A percentile compares a stretch with the other conserved stretches of the same genome.
These are phyloP conservation scores for Argynnis bischoffii DNA, from an alignment of 2,888 invertebrate genomes.

Conservation along the genomic window DNA sequence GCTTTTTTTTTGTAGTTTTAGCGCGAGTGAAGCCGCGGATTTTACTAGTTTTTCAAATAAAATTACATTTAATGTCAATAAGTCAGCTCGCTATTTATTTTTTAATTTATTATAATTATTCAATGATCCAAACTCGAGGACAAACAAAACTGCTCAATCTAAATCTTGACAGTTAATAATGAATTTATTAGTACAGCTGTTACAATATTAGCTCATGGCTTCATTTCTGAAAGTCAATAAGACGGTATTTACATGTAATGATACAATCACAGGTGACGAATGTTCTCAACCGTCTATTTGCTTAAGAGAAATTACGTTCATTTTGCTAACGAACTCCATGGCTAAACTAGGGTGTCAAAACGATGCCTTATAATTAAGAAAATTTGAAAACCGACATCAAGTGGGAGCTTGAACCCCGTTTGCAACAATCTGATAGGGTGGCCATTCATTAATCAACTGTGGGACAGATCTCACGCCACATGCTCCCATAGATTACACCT, in stretches of 20 bases:
- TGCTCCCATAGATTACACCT: slow-evolving; percentile 60
- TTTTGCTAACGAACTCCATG: slow-evolving; percentile 38
- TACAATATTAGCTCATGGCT: slow-evolving; percentile 7
- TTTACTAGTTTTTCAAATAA: too few relatives aligned
- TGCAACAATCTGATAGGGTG: slow-evolving; percentile 52
- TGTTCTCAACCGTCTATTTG: slow-evolving; percentile 13
- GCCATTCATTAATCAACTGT: slow-evolving; percentile 69
- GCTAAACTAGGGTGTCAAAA: slow-evolving; percentile 55
- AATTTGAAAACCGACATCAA: slow-evolving; percentile 72
- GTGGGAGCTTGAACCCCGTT: slow-evolving; percentile 46
- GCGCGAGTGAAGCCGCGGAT: too few relatives aligned
- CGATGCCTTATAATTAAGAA: slow-evolving; percentile 74
- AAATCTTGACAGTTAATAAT: slow-evolving; percentile 10
- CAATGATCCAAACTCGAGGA: too few relatives aligned
- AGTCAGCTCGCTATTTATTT: too few relatives aligned
- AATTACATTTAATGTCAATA: too few relatives aligned
- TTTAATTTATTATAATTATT: too few relatives aligned
- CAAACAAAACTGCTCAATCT: slow-evolving; percentile 20
- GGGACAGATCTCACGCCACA: slow-evolving; percentile 67
- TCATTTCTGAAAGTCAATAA: slow-evolving; percentile 19
- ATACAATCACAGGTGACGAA: slow-evolving; percentile 19
- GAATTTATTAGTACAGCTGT: background rate
- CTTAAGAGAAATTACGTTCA: slow-evolving; percentile 27
- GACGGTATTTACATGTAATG: slow-evolving; percentile 11
- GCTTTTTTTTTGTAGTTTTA: too few relatives aligned